These are phyloP conservation scores for Imbricaverruca yamaguchii DNA, from an alignment of 2,888 invertebrate species.

Conservation along the genomic window DNA sequence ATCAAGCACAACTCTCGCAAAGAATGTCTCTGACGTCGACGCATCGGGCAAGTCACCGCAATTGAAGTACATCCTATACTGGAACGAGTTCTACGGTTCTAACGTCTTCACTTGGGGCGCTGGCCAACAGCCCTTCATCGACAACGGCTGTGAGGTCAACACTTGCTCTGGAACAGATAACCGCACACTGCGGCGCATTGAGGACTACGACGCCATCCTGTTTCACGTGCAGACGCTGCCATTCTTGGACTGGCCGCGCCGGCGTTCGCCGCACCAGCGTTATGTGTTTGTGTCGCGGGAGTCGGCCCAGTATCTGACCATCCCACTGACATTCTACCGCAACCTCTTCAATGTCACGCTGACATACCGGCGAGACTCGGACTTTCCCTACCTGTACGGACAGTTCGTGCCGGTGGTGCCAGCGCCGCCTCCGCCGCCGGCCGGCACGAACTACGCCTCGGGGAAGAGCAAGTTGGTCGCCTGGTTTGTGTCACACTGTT, in stretches of 20 bases:
- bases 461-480: slow-evolving; percentile 28
- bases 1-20: too few species aligned
- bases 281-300: slow-evolving; percentile 31
- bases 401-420: slow-evolving; percentile 6
- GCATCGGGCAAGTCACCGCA: background rate
- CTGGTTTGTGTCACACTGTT: slow-evolving; percentile 35
- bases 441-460: background rate
- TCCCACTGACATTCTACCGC: background rate
- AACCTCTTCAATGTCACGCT: slow-evolving; percentile 35
- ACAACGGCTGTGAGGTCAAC: slow-evolving; percentile 29
- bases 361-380: slow-evolving; percentile 34
- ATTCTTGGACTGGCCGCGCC: background rate
- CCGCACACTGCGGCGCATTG: slow-evolving; percentile 25
- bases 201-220: slow-evolving; percentile 32
- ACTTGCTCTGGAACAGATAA: slow-evolving; percentile 33
- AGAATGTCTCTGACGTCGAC: too few species aligned
- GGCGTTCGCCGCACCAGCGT: slow-evolving; percentile 26
- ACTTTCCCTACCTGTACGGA: slow-evolving; percentile 29
- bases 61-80: slow-evolving; percentile 30
- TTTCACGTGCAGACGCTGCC: slow-evolving; percentile 31
- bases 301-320: slow-evolving; percentile 26
- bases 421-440: background rate
- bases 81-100: slow-evolving; percentile 33
- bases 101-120: slow-evolving; percentile 32
- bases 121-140: slow-evolving; percentile 30